Evolutionary conservation across 2,888 invertebrate genomes (phyloP), one percentile per base, ranked within the genome.

Genomic region (Tortrix viridana): DNA sequence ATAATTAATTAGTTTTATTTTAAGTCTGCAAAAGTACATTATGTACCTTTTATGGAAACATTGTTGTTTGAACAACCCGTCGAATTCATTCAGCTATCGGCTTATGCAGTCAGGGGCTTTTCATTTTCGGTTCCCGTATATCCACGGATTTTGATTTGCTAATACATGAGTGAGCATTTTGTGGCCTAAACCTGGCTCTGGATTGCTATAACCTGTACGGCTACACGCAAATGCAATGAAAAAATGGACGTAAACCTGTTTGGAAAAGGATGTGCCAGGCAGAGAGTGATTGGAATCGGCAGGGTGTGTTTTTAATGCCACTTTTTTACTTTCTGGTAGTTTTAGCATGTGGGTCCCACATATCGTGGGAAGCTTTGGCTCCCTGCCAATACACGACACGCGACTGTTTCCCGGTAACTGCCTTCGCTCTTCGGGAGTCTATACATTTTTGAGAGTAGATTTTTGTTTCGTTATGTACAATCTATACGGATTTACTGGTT

Each of bases 281-380:
- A 41, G 26, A 53, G 32, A 63, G 63, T 63, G 63, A 63, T 63
- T 58, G 57, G 63, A 57, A 58, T 63, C 58, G 63, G 53, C 58
- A 47, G 58, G 63, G 53, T 58, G 57, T 57, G 57, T 53, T 63
- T 62, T 63, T 58, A 63, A 58, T 48, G 46, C 32, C 12, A 48
- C 32, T 58, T 63, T 61, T 63, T 63, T 58, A 41, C 47, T 58
- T 53, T 48, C 58, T 58, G 52, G 58, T 58, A 58, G 62, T 53
- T 63, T 47, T 63, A 43, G 32, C 52, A 53, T 53, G 56, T 62
- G 62, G 63, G 57, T 47, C 22, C 63, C 63, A 63, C 32, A 63
- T 57, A 52, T 62, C 55, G 52, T 19, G 22, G 47, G 56, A 56
- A 12, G 52, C 20, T 38, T 58, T 63, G 63, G 63, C 57, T 47